Percentiles rank a stretch among this genome's conserved stretches.
Conservation (phyloP, 2,888 invertebrate species). For the Drosophila colorata region DNA sequence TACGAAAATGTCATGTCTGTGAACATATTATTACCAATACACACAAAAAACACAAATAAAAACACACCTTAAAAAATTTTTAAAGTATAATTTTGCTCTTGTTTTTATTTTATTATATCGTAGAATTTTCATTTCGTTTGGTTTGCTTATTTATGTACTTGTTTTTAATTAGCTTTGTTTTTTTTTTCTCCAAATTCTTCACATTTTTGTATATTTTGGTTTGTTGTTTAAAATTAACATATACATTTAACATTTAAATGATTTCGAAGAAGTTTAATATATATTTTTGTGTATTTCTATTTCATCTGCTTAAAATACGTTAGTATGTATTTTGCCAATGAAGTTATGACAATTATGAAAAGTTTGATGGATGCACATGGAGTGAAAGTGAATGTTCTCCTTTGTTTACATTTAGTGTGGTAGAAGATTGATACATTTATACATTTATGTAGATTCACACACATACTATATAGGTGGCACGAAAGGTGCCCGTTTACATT, state of each 20-base stretch:
- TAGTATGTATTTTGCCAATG: slow-evolving; percentile 29
- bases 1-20: too few relatives aligned
- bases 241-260: slow-evolving; percentile 81
- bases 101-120: slow-evolving; percentile 66
- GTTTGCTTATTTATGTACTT: slow-evolving; percentile 61
- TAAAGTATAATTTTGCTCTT: slow-evolving; percentile 72
- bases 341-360: slow-evolving; percentile 24
- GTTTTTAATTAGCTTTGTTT: slow-evolving; percentile 51
- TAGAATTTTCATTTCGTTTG: slow-evolving; percentile 72
- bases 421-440: slow-evolving; percentile 41
- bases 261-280: slow-evolving; percentile 59
- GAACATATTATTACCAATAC: neutral
- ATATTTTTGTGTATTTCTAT: slow-evolving; percentile 35
- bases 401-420: slow-evolving; percentile 13
- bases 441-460: slow-evolving; percentile 31
- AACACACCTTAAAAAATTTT: slow-evolving; percentile 38
- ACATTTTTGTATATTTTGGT: slow-evolving; percentile 34
- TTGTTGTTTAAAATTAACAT: slow-evolving; percentile 78
- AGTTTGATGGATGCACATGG: slow-evolving; percentile 38
- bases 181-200: slow-evolving; percentile 48
- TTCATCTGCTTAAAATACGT: slow-evolving; percentile 50
- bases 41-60: neutral
- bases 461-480: slow-evolving; percentile 24
- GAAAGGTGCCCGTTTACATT: slow-evolving; percentile 25
- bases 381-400: slow-evolving; percentile 23